Base-by-base conservation (phyloP, 2,888 invertebrate genomes). In the Brachyptera putata region DNA sequence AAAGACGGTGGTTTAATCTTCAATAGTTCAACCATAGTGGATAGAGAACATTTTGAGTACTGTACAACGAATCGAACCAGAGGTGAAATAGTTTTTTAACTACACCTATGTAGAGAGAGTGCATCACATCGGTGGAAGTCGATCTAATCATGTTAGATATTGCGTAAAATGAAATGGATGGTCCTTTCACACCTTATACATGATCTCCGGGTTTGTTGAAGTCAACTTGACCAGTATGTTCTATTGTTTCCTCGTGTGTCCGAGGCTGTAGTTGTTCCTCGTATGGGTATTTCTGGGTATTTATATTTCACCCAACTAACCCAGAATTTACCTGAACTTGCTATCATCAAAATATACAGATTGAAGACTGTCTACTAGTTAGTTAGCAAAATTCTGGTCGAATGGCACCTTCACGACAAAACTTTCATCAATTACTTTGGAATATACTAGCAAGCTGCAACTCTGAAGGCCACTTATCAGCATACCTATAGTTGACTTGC, bases 21-120 rank as follows among this genome's bases (percentile, higher is more conserved):
- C 22, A 36, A 7, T 30, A 55, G 55, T n/a, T 34, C 49, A 3
- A 49, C 9, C n/a, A 56, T 43, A 34, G 37, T 37, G 3, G 30
- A 46, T 7, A 65, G 24, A 26, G 64, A 65, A 46, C 48, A 57
- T n/a, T 60, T 16, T 24, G 16, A 34, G 21, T 49, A 22, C 46
- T 46, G 16, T 39, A 30, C 14, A 60, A 21, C 2, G 60, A 21
- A 41, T 60, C 57, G 60, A 60, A 60, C 60, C 60, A 60, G 46
- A 57, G 48, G 46, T 24, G 34, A 21, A 57, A 22, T 21, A 57
- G 50, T 26, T 46, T 30, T 30, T 60, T 60, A 13, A 48, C 36
- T 16, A 60, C n/a, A 11, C 60, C 60, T 24, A 46, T 30, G 34
- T 24, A 50, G 25, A 60, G 36, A 13, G 46, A 36, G 37, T 60